A percentile compares a stretch with the other conserved stretches of the same genome.
phyloP scores from a whole-genome alignment of 2,888 invertebrate species.

The Parochlus steinenii region DNA sequence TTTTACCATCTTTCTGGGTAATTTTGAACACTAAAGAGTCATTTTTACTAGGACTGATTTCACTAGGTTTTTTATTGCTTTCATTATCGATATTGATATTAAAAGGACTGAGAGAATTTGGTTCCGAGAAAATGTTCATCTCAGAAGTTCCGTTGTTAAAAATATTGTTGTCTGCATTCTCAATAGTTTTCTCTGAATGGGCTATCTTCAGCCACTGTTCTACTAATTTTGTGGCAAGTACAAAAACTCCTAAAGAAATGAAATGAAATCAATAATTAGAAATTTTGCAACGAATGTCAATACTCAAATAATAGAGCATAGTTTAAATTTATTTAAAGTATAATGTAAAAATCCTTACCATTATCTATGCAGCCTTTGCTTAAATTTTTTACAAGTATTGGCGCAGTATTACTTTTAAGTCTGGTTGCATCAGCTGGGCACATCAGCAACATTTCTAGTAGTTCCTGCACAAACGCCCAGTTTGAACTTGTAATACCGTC shows the following conservation, averaged over 20 bases:
- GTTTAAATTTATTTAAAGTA: background rate
- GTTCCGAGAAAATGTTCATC: slow-evolving; percentile 2
- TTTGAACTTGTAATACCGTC: slow-evolving; percentile 72
- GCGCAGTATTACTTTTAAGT: slow-evolving; percentile 79
- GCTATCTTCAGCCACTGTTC: slow-evolving; percentile 84
- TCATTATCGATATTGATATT: slow-evolving; percentile 16
- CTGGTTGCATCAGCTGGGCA: slow-evolving; percentile 85
- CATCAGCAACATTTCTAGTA: slow-evolving; percentile 65
- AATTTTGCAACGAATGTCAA: background rate
- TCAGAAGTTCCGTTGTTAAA: background rate
- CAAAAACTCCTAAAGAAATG: slow-evolving; percentile 63
- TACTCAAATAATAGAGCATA: background rate
- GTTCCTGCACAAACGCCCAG: slow-evolving; percentile 72
- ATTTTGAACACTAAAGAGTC: slow-evolving; percentile 41
- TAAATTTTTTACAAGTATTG: slow-evolving; percentile 77
- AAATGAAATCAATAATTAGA: slow-evolving; percentile 8
- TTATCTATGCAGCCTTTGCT: slow-evolving; percentile 5
- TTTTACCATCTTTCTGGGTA: slow-evolving; percentile 54
- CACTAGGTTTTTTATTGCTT: slow-evolving; percentile 13
- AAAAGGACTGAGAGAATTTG: background rate
- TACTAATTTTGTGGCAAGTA: slow-evolving; percentile 63
- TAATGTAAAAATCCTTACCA: background rate
- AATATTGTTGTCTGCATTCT: background rate
- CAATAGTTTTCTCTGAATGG: slow-evolving; percentile 40
- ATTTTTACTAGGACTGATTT: slow-evolving; percentile 16